Evolutionary conservation across 2,113 vertebrate species (phyloP).

Genomic region (Podocnemis expansa): DNA sequence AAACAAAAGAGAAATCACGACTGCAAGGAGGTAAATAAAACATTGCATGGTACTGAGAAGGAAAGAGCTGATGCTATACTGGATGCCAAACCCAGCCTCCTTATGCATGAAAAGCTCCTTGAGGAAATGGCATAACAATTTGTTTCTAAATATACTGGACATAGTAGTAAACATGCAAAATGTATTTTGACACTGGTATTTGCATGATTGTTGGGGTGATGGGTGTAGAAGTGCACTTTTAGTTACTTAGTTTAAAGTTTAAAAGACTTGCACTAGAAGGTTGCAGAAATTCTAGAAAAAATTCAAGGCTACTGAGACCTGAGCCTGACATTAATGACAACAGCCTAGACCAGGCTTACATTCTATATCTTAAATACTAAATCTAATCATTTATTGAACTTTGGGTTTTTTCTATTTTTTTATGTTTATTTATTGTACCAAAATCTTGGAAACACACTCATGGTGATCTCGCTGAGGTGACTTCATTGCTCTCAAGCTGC

Average conservation of each 20-base stretch:
- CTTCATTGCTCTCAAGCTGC: not conserved
- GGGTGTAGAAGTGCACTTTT: not conserved
- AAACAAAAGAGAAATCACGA: constrained; percentile 85
- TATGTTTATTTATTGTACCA: not conserved
- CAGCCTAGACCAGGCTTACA: not conserved
- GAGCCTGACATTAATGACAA: not conserved
- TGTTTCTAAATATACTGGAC: not conserved
- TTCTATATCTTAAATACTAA: not conserved
- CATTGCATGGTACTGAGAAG: not conserved
- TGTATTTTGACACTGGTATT: rapidly evolving
- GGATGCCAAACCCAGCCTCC: not conserved
- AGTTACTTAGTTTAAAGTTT: not conserved
- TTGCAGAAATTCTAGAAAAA: not conserved
- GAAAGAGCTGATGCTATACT: not conserved
- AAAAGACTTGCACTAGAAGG: not conserved
- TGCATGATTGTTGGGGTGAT: not conserved
- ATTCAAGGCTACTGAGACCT: not conserved
- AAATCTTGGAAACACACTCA: not conserved
- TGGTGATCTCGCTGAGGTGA: not conserved
- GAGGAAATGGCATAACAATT: not conserved
- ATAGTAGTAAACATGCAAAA: not conserved
- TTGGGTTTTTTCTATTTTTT: not conserved
- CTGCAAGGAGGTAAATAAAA: constrained; percentile 86
- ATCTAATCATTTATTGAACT: not conserved
- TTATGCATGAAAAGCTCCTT: not conserved